phyloP scores from a whole-genome alignment of 1,140 invertebrate species.

The Macrobrachium rosenbergii region DNA sequence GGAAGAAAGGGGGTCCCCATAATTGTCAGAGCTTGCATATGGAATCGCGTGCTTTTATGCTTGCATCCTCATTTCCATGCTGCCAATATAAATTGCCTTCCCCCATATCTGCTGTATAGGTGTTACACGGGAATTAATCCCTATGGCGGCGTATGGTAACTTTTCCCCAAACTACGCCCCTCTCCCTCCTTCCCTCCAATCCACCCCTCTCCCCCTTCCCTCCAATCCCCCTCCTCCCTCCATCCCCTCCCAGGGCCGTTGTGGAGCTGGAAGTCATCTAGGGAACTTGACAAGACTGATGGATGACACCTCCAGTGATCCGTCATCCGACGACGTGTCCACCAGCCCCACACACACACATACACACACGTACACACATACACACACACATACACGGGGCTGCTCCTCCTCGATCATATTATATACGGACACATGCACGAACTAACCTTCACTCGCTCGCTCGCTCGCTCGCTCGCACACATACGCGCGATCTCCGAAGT shows the following conservation, averaged over 20 bases:
- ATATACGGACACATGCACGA: slow-evolving; percentile 10
- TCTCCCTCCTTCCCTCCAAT: too few relatives aligned
- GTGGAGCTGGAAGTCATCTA: slow-evolving; percentile 52
- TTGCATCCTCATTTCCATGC: too few relatives aligned
- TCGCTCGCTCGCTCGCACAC: background rate
- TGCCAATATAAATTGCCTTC: too few relatives aligned
- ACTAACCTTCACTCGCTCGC: background rate
- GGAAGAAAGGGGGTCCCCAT: too few relatives aligned
- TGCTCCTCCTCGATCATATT: background rate
- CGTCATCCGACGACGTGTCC: slow-evolving; percentile 60
- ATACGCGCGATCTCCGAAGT: background rate
- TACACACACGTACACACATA: slow-evolving; percentile 44
- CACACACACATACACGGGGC: too few relatives aligned
- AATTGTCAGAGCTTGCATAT: too few relatives aligned
- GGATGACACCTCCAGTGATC: slow-evolving; percentile 63
- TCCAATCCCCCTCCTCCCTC: too few relatives aligned
- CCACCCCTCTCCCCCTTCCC: too few relatives aligned
- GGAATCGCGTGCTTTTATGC: too few relatives aligned
- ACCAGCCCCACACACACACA: slow-evolving; percentile 56
- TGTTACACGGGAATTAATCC: slow-evolving; percentile 10
- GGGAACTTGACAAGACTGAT: slow-evolving; percentile 63
- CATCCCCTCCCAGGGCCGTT: background rate
- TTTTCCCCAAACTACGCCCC: too few relatives aligned
- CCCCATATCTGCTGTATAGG: background rate
- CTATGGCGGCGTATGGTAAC: slow-evolving; percentile 53